Base-by-base conservation (phyloP, 1,140 invertebrate species). In the Phortica variegata region DNA sequence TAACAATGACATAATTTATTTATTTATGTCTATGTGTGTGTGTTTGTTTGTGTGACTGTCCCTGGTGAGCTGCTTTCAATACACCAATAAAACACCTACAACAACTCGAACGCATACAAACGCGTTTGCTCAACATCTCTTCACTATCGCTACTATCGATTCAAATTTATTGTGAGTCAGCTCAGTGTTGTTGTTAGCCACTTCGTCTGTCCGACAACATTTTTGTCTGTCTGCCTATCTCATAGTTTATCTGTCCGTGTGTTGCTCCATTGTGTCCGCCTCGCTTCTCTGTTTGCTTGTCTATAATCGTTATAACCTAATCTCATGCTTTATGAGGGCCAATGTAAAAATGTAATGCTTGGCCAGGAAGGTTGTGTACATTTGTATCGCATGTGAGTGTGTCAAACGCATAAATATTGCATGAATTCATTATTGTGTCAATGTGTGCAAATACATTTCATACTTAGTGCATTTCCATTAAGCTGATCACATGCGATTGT, bases 161-260 rank as follows among this genome's bases (percentile, higher is more conserved):
- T 47, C 23, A 39, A 47, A 47, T 47, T 47, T 39, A 47, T 47
- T 47, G 31, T 34, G 13, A 6, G 12, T 29, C 6, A 19, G 34
- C 23, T 29, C 26, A 29, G 26, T 12, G 26, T 29, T 12, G 26
- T 29, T 29, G 26, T 29, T 7, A 29, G 6, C 26, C 6, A 37
- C 20, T 12, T 16, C 33, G 26, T 15, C n/a, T 46, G 13, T 37
- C 38, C 44, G 38, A 37, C 32, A 34, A 12, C 34, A 46, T 38
- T 20, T 23, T 21, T n/a, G n/a, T n/a, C n/a, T n/a, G n/a, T n/a
- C n/a, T n/a, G n/a, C n/a, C n/a, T n/a, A n/a, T n/a, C n/a, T n/a
- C 44, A 37, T 26, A 10, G n/a, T 36, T 38, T 21, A 29, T 12
- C 6, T 29, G 6, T 29, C 12, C 26, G 12, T 29, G 6, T 7